Conservation (phyloP, 2,113 vertebrate genomes). For the Ploceus nigricollis region DNA sequence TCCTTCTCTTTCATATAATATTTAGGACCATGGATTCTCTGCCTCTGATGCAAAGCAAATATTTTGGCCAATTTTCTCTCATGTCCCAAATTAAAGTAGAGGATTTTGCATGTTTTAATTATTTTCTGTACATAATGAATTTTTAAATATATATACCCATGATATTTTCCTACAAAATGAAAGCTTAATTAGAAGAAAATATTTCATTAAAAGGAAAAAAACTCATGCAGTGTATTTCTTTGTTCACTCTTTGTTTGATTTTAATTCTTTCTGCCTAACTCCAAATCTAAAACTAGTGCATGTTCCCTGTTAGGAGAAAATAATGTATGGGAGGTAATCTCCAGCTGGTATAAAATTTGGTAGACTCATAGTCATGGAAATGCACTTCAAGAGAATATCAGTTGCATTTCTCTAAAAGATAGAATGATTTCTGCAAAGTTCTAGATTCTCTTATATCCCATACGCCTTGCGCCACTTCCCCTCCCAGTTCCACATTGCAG, state of each 20-base stretch:
- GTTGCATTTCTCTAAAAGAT: not conserved
- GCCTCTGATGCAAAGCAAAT: not conserved
- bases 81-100: not conserved
- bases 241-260: not conserved
- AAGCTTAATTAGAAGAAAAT: not conserved
- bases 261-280: not conserved
- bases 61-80: not conserved
- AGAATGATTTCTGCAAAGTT: not conserved
- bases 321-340: not conserved
- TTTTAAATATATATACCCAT: not conserved
- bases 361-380: not conserved
- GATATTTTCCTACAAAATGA: not conserved
- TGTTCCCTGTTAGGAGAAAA: not conserved
- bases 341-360: not conserved
- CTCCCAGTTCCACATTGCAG: not conserved
- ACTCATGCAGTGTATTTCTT: accelerated
- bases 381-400: not conserved
- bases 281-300: not conserved
- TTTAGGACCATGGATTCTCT: not conserved
- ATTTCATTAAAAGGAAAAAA: not conserved
- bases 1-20: not conserved
- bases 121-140: not conserved
- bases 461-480: too few relatives aligned
- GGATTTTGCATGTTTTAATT: not conserved
- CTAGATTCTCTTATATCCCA: not conserved